Conservation (phyloP, 2,888 invertebrate species). For the Lepas anatifera region DNA sequence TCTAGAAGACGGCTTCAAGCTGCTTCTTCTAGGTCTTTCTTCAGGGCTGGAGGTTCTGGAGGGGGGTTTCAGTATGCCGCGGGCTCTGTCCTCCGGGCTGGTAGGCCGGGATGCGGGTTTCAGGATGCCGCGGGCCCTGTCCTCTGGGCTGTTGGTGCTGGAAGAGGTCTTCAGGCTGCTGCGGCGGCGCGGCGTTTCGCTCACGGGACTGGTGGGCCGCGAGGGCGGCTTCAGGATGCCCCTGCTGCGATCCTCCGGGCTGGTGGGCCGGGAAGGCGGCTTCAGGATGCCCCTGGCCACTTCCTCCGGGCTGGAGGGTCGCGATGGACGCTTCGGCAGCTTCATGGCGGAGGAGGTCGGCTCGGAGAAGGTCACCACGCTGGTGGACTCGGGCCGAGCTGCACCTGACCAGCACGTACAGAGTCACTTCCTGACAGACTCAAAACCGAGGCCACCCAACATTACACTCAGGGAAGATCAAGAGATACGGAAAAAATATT, state of each 20-base stretch:
- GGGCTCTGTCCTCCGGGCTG: neutral
- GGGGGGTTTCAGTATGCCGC: neutral
- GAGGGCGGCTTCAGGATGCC: neutral
- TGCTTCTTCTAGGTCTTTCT: neutral
- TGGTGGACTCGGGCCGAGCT: neutral
- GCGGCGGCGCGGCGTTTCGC: constrained; percentile 40
- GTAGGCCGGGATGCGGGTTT: neutral
- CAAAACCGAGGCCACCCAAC: too few relatives aligned
- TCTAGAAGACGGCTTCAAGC: neutral
- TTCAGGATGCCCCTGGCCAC: neutral
- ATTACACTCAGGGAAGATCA: too few relatives aligned
- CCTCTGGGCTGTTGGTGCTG: neutral
- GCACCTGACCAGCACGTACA: too few relatives aligned
- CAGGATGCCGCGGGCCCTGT: neutral
- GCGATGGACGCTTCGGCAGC: neutral
- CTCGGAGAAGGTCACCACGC: neutral
- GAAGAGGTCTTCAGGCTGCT: constrained; percentile 41
- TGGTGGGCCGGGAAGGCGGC: neutral
- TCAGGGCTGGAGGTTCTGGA: too few relatives aligned
- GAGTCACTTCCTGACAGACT: too few relatives aligned
- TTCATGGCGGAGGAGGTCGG: neutral
- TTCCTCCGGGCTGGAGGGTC: neutral
- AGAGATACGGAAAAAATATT: too few relatives aligned
- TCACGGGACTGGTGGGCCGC: constrained; percentile 24
- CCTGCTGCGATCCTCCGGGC: neutral